A percentile compares a stretch with the other conserved stretches of the same genome.
Evolutionary conservation across 2,113 vertebrate species (phyloP).

Genomic region (Istiophorus platypterus): DNA sequence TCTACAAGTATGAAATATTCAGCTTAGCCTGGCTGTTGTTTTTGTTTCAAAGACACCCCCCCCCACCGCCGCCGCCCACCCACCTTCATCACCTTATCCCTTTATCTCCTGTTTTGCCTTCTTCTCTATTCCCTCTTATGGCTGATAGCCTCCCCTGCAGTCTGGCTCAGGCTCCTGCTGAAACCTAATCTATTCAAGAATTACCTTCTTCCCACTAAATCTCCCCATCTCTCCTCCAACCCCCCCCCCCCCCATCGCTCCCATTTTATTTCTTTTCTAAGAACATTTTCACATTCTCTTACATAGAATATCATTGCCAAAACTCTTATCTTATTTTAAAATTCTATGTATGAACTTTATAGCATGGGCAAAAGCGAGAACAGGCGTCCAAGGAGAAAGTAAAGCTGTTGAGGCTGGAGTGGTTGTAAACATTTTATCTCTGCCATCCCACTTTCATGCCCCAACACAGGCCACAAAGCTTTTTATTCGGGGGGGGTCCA

Average conservation of each 20-base stretch:
- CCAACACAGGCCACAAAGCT: not conserved
- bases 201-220: constrained; percentile 36
- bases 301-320: constrained; percentile 4
- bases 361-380: no score
- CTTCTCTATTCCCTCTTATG: not conserved
- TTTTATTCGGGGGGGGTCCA: not conserved
- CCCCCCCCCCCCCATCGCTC: no score
- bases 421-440: not conserved
- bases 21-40: constrained; percentile 24
- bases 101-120: constrained; percentile 15
- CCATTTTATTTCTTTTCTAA: constrained; percentile 1
- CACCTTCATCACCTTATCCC: no score
- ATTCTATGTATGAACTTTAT: no score
- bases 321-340: not conserved
- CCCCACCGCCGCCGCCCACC: constrained; percentile 2
- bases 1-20: constrained; percentile 42
- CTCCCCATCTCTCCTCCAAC: not conserved
- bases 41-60: constrained; percentile 13
- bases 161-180: not conserved
- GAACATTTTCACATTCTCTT: not conserved
- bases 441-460: not conserved
- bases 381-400: not conserved
- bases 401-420: not conserved
- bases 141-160: constrained; percentile 14
- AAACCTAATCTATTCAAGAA: constrained; percentile 30